These are phyloP conservation scores for Toxotes chatareus DNA, from an alignment of 2,113 vertebrate genomes.

Conservation along the genomic window DNA sequence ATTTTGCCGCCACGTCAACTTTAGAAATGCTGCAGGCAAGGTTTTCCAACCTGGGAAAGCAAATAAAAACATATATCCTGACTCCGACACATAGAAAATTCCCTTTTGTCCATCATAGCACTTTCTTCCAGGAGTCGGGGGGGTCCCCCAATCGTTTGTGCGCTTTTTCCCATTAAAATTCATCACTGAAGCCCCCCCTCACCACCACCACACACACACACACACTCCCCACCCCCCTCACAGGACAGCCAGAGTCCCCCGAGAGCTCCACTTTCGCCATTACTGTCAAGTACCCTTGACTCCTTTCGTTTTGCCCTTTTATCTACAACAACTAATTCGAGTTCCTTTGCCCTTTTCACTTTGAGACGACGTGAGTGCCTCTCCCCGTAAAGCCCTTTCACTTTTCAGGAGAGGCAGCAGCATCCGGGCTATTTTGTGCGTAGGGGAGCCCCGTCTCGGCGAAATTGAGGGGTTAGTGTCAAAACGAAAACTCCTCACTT, in stretches of 20 bases:
- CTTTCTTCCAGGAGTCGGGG: constrained; percentile 73
- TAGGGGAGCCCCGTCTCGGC: constrained; percentile 68
- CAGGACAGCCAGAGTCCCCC: constrained; percentile 87
- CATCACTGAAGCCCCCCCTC: constrained; percentile 83
- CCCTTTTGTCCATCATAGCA: constrained; percentile 84
- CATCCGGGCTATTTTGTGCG: constrained; percentile 46
- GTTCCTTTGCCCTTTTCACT: constrained; percentile 99
- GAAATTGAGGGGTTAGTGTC: constrained; percentile 96
- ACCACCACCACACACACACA: background rate
- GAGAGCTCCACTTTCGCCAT: constrained; percentile 95
- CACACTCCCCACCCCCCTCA: constrained; percentile 40
- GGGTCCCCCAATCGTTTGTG: constrained; percentile 79
- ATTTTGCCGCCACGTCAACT: constrained; percentile 44
- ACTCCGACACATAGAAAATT: constrained; percentile 72
- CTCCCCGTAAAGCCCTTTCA: constrained; percentile 87
- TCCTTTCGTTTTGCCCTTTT: constrained; percentile 99
- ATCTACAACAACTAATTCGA: constrained; percentile 99
- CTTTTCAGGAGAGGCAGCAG: constrained; percentile 58
- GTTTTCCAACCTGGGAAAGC: constrained; percentile 14
- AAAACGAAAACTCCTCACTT: constrained; percentile 94
- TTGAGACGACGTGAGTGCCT: constrained; percentile 89
- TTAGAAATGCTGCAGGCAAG: constrained; percentile 17
- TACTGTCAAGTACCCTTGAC: constrained; percentile 99
- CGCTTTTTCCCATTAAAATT: constrained; percentile 92
- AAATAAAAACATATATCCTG: constrained; percentile 63